Percentiles rank a stretch among this genome's conserved stretches.
phyloP scores from a whole-genome alignment of 2,113 vertebrate species.

The Dicaeum eximium region DNA sequence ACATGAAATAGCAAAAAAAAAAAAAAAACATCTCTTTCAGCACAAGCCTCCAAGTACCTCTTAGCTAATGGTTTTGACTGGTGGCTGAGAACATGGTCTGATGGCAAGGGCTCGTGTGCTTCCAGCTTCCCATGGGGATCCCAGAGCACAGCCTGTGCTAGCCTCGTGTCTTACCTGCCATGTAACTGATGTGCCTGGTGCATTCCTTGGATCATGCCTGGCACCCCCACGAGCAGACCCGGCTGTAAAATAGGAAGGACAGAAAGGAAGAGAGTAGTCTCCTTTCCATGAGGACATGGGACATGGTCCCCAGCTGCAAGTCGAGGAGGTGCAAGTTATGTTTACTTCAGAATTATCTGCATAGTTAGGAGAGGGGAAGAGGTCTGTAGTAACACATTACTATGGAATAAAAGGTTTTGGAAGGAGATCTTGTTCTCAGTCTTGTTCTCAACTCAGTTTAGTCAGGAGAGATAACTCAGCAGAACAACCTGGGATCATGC shows the following conservation, averaged over 20 bases:
- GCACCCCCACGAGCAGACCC: conserved; percentile 90
- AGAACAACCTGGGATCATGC: fast-evolving
- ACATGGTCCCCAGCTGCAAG: fast-evolving
- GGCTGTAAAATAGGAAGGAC: conserved; percentile 71
- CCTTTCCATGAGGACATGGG: not conserved
- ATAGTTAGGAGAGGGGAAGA: not conserved
- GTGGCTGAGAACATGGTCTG: not conserved
- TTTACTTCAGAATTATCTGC: not conserved
- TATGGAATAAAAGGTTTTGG: not conserved
- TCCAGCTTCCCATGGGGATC: fast-evolving
- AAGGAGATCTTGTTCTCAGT: not conserved
- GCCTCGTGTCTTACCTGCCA: conserved; percentile 80
- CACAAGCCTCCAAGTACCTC: not conserved
- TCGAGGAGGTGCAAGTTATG: not conserved
- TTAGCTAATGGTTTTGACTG: not conserved
- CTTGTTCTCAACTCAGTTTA: not conserved
- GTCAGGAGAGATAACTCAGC: not conserved
- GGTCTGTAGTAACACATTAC: not conserved
- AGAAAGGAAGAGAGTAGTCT: not conserved
- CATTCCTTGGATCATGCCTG: conserved; percentile 91
- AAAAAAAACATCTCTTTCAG: not conserved
- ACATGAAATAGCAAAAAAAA: not conserved
- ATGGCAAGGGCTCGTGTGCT: not conserved
- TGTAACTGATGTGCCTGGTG: conserved; percentile 89
- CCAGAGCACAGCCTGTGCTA: not conserved